Evolutionary conservation across 1,140 invertebrate species (phyloP), one percentile per base, ranked within the genome.

Genomic region (Apocrypta bakeri): DNA sequence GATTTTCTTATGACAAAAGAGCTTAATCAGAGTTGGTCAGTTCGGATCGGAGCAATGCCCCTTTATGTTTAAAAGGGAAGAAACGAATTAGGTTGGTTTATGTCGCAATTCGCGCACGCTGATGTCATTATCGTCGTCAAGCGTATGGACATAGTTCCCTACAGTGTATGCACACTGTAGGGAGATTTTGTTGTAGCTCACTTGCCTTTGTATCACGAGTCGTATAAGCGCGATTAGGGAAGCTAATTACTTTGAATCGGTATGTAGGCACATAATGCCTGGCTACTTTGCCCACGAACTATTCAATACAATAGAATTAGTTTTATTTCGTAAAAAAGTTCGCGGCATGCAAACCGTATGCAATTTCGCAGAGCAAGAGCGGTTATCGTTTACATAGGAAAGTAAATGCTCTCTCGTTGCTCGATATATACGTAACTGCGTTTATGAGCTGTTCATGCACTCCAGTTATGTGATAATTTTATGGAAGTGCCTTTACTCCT

Each of bases 401-500:
- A 66, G 72, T 81, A 75, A 81, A 68, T 37, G 63, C 37, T 6
- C 31, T 27, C 42, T 21, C 42, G 42, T 21, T 1, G 17, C 21
- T 75, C 40, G 33, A 83, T 71, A 77, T 27, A 83, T 64, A 73
- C 56, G 69, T 78, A 84, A 82, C 79, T 81, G 42, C 48, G 63
- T 75, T 84, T 63, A 76, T 40, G 79, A 76, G 42, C 74, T 84
- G 76, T 77, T 75, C 21, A 63, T 42, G 63, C 40, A 80, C n/a
- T 84, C 64, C 73, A 68, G 29, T 48, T 73, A 76, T 75, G 78
- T 33, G 73, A 71, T 82, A 76, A 82, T 78, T 83, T 79, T 83
- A 79, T 78, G 63, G 61, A 64, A 72, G 17, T 33, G 31, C 64
- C 33, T 63, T 6, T n/a, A 7, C 14, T 76, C 29, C 56, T 79